Evolutionary conservation across 2,888 invertebrate species (phyloP), one percentile per base, ranked within the genome.

Genomic region (Bellardia bayeri): DNA sequence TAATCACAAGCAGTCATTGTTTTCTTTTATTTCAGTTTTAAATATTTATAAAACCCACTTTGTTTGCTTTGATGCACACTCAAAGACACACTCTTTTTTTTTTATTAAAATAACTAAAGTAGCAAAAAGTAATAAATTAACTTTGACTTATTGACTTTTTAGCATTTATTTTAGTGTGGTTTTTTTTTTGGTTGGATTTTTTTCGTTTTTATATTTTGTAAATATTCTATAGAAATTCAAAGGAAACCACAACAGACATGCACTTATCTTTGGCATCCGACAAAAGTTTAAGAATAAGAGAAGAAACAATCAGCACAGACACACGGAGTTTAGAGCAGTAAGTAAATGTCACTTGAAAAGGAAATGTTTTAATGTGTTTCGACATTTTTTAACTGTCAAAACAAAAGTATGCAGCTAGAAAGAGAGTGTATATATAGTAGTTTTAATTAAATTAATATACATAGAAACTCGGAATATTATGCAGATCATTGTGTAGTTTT

Each of bases 81-180:
- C n/a, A 33, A 16, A 64, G 6, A 14, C 37, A 56, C 14, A 54
- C 45, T 66, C 54, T 30, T 23, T 51, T 58, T 30, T 23, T 51
- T 58, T 23, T 16, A 69, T 80, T 45, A 45, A 80, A 85, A 75
- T 54, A 80, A 80, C n/a, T 63, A 75, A 56, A 71, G 54, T 76
- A 64, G 51, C 37, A 63, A 63, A 76, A 75, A 69, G 66, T 80
- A 75, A 85, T 85, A 85, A 85, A 85, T 80, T 85, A 85, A 85
- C 85, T 85, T 85, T 85, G 84, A 80, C 79, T 85, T 80, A 80
- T 80, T 85, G 80, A 85, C 85, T 69, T 84, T 78, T 66, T 49
- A 56, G 54, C 42, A 71, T 83, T 83, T 76, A 74, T 75, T 74
- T 80, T 23, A 63, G 54, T 74, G 3, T 49, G 9, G 8, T 63